Evolutionary conservation across 2,797 vertebrate genomes (phyloP), one percentile per base, ranked within the genome.

Genomic region (Chromobotia macracanthus): DNA sequence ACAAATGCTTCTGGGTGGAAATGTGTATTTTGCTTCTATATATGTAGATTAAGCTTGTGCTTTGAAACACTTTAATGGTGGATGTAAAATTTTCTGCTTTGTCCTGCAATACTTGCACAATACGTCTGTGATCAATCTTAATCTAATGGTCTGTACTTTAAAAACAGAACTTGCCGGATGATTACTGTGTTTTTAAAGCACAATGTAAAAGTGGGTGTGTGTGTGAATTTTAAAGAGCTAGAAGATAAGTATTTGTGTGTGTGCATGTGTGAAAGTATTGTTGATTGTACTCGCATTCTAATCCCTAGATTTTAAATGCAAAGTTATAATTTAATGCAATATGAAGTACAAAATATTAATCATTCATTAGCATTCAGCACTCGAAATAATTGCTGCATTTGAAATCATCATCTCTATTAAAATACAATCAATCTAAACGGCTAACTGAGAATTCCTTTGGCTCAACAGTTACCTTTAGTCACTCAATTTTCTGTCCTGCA

Each of bases 1-100:
- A 90, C 86, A 84, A 88, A 84, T 83, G 21, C 41, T 56, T 77
- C 70, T 82, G 68, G 77, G 25, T 66, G 66, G 64, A 82, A 86
- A 88, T 82, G 64, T 79, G 83, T 82, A 76, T 72, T 56, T 74
- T 81, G 15, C 74, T 46, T 64, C 56, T 5, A 58, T 31, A 58
- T 15, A 18, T 66, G 12, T 35, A 75, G 50, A 46, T 48, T 41
- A 60, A 68, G 3, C 16, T 25, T 28, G 3, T 25, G 16, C 38
- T 69, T 15, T 48, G 31, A 68, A 68, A 55, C 11, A 8, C 25
- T 74, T 46, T 64, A 35, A 64, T n/a, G 10, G 50, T 66, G 56
- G 55, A 77, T 12, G 35, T 58, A 5, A 44, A 10, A 44, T 50
- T 81, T 41, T 56, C 16, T 77, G 50, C 48, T 44, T 44, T 10